phyloP scores from a whole-genome alignment of 2,797 vertebrate species.

The Channallabes apus region DNA sequence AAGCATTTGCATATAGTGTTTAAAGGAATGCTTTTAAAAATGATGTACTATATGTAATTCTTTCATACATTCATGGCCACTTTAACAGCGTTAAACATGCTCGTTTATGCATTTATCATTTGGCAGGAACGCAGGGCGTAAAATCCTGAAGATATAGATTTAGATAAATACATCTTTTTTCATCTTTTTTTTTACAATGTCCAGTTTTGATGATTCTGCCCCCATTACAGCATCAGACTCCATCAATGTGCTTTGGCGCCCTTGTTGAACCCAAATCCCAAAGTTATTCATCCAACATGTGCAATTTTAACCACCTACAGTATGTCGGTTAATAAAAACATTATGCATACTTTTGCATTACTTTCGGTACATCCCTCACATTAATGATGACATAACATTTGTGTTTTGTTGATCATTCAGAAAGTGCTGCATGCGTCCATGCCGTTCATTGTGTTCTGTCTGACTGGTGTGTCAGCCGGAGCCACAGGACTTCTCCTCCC shows the following conservation, averaged over 20 bases:
- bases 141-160: not conserved
- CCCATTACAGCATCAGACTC: not conserved
- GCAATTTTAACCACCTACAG: no score
- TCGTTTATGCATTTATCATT: not conserved
- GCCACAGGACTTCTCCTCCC: conserved; percentile 83
- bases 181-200: no score
- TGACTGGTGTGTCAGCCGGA: conserved; percentile 81
- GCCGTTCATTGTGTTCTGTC: conserved; percentile 83
- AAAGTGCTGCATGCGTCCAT: conserved; percentile 77
- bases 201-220: not conserved
- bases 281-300: not conserved
- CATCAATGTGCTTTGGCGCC: no score
- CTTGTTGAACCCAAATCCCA: not conserved
- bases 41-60: not conserved
- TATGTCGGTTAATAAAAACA: no score
- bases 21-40: not conserved
- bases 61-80: not conserved
- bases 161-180: no score
- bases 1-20: not conserved
- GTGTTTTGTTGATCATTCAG: conserved; percentile 60
- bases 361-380: no score
- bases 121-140: not conserved
- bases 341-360: no score
- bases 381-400: not conserved
- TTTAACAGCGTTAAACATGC: not conserved